Base-by-base conservation (phyloP, 2,888 invertebrate genomes). In the Troides helena region DNA sequence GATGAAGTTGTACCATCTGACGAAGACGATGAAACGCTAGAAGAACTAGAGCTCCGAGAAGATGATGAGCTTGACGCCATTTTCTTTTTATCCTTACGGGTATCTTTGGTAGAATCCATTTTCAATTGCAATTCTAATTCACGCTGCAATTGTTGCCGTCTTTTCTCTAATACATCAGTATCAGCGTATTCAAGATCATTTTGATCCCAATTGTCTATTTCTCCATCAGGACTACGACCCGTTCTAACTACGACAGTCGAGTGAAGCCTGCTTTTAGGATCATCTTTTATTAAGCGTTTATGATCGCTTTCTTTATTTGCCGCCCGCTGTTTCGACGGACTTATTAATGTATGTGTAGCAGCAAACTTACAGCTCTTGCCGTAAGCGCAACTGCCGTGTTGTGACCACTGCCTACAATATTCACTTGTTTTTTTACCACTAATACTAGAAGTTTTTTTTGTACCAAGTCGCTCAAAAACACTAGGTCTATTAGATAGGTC, bases 381-480 rank as follows among this genome's bases (percentile, higher is more conserved):
- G 90, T 95, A 96, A 76, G 95, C 95, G 85, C 96, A 96, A 84
- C 94, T 95, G 80, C 96, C 96, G 93, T 94, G 95, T 84, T 95
- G 94, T 71, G 95, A 95, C 96, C 96, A 96, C 92, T 95, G 95
- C 85, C 95, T 94, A 84, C 96, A 96, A 88, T 94, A 95, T 87
- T 95, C 95, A 85, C 93, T 88, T 90, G 93, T 89, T 93, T 93
- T 93, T 85, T 93, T 93, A 76, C 85, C 84, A 86, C 86, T 88
- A 46, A 93, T 84, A 81, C 85, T 86, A 43, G 93, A 87, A 73
- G 92, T 92, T 82, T 96, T 95, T 90, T 96, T 96, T 61, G 96
- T 96, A 77, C 96, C 96, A 81, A 96, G 94, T 79, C 96, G 94
- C 90, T 96, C 96, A 90, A 97, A 97, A 77, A 97, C 96, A 93